Evolutionary conservation across 2,797 vertebrate species (phyloP), one percentile per base, ranked within the genome.

Genomic region (Anguilla pacifica): DNA sequence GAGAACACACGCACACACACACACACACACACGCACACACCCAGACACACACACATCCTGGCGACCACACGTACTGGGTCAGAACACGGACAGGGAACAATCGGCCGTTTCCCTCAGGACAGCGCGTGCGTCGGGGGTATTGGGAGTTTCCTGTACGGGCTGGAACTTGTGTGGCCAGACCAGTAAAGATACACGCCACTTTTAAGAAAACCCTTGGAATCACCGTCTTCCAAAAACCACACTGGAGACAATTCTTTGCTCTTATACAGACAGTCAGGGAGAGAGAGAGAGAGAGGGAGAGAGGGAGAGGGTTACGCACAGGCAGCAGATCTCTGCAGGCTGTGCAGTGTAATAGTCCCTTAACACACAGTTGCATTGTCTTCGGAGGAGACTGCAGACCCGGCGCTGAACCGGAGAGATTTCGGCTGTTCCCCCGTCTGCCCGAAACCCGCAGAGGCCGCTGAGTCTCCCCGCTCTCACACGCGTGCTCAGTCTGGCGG

Each of bases 21-120:
- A 19, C 55, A 57, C 10, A 13, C 53, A 13, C 1, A 10, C 55
- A 57, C 55, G 4, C 55, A 57, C 51, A 53, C 51, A 53, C 7
- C 11, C 9, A 53, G 9, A 53, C 55, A 3, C 55, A 19, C 55
- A 57, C 55, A 57, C 94, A 94, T 94, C 95, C 94, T 93, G 94
- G 94, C 92, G 89, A 94, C 94, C 94, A 93, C 93, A 91, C 94
- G 95, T 93, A 94, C 96, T 95, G 88, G 95, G 96, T 96, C 94
- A 93, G 89, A 81, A 90, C 89, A 84, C 86, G 92, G 55, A 81
- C 83, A 53, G 72, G 79, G 87, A 61, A 17, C 86, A 59, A 89
- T 87, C 84, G 89, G 88, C 89, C 85, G 74, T 72, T n/a, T 67
- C 64, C 64, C 64, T 67, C 64, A 67, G 64, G 1, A 25, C n/a